Percentiles rank a stretch among this genome's conserved stretches.
phyloP scores from a whole-genome alignment of 2,113 vertebrate genomes.

The Himantopus leucocephalus region DNA sequence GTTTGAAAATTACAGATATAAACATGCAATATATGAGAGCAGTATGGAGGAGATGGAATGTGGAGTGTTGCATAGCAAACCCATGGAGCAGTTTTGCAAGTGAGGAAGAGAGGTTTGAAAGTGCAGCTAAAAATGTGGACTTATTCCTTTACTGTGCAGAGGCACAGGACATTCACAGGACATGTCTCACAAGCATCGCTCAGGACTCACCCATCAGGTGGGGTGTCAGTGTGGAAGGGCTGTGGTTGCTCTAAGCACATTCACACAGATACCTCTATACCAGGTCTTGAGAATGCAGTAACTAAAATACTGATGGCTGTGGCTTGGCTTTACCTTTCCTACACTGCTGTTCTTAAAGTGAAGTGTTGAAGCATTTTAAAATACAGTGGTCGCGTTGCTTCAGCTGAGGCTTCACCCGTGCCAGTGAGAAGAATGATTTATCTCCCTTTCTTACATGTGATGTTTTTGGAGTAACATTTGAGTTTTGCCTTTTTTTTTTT shows the following conservation, averaged over 20 bases:
- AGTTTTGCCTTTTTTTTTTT: neutral
- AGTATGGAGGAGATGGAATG: neutral
- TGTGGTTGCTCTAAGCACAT: neutral
- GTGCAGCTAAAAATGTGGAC: neutral
- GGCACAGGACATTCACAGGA: neutral
- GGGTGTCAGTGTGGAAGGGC: neutral
- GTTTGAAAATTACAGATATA: neutral
- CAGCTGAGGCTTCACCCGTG: neutral
- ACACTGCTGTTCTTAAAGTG: neutral
- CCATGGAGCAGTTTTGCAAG: neutral
- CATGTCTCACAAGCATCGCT: neutral
- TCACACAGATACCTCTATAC: neutral
- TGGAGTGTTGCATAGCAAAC: neutral
- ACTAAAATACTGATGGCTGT: neutral
- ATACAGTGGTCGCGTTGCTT: neutral
- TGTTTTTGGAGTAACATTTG: neutral
- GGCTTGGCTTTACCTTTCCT: neutral
- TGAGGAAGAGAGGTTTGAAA: neutral
- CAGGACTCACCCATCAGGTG: neutral
- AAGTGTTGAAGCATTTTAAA: neutral
- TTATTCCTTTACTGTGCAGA: neutral
- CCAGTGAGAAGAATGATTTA: neutral
- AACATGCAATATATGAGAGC: neutral
- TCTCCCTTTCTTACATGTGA: neutral
- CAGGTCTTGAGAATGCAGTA: neutral